Evolutionary conservation across 2,113 vertebrate species (phyloP).

Genomic region (human): DNA sequence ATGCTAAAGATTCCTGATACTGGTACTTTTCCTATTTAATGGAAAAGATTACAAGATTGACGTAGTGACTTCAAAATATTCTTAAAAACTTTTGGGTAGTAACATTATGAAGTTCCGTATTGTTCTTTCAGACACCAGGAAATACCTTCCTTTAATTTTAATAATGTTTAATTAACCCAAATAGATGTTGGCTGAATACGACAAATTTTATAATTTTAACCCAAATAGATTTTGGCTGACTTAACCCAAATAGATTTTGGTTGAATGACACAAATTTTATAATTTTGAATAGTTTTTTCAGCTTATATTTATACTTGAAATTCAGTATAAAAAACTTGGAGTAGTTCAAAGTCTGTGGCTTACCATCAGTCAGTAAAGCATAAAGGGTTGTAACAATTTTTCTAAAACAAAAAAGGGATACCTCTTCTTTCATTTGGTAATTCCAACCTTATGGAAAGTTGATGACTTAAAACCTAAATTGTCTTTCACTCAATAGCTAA

Average conservation of each 20-base stretch:
- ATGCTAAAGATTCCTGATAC: background rate
- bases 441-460: slow-evolving; percentile 28
- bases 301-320: background rate
- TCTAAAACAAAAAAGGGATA: background rate
- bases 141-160: background rate
- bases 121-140: background rate
- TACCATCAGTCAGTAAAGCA: background rate
- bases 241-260: no score
- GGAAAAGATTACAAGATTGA: background rate
- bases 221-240: no score
- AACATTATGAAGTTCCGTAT: background rate
- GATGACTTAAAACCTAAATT: slow-evolving; percentile 55
- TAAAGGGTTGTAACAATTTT: background rate
- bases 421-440: background rate
- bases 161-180: background rate
- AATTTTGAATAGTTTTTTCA: background rate
- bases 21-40: background rate
- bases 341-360: slow-evolving; percentile 1
- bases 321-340: background rate
- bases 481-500: background rate
- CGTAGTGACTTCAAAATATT: background rate
- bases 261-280: no score
- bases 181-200: background rate
- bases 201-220: slow-evolving; percentile 5
- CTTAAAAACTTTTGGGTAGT: background rate